phyloP scores from a whole-genome alignment of 2,888 invertebrate genomes.

The Epirrhoe alternata region DNA sequence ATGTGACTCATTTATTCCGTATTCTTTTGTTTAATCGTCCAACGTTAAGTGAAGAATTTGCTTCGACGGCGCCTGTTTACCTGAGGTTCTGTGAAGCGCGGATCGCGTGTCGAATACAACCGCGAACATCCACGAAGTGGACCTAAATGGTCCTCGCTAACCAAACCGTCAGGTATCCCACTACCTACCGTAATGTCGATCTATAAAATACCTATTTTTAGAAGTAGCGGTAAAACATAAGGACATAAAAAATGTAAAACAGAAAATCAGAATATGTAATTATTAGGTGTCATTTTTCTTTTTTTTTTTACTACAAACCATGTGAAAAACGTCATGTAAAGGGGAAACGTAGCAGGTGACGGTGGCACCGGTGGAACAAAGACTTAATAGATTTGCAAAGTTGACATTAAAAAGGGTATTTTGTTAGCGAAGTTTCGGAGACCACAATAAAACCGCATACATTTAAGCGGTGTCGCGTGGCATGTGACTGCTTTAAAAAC shows the following conservation, averaged over 20 bases:
- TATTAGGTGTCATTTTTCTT: constrained; percentile 45
- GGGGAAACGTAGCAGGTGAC: constrained; percentile 65
- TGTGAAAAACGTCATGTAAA: constrained; percentile 51
- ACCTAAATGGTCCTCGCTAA: constrained; percentile 56
- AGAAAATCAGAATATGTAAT: constrained; percentile 25
- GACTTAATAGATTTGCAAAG: constrained; percentile 68
- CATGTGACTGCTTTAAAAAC: constrained; percentile 61
- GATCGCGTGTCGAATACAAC: constrained; percentile 72
- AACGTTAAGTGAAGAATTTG: constrained; percentile 52
- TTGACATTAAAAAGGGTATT: constrained; percentile 65
- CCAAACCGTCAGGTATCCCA: constrained; percentile 54
- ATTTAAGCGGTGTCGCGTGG: constrained; percentile 72
- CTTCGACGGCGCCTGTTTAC: constrained; percentile 60
- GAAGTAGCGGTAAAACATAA: constrained; percentile 34
- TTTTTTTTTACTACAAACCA: constrained; percentile 51
- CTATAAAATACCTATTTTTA: constrained; percentile 34
- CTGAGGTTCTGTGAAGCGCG: constrained; percentile 75
- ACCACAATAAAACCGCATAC: constrained; percentile 78
- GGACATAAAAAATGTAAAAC: constrained; percentile 25
- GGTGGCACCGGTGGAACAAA: constrained; percentile 64
- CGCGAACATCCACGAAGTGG: constrained; percentile 63
- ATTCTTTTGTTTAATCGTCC: constrained; percentile 53
- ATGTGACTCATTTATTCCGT: constrained; percentile 44
- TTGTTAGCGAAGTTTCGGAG: constrained; percentile 69
- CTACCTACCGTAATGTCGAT: constrained; percentile 44